phyloP scores from a whole-genome alignment of 2,113 vertebrate species.

The Mustela nigripes region DNA sequence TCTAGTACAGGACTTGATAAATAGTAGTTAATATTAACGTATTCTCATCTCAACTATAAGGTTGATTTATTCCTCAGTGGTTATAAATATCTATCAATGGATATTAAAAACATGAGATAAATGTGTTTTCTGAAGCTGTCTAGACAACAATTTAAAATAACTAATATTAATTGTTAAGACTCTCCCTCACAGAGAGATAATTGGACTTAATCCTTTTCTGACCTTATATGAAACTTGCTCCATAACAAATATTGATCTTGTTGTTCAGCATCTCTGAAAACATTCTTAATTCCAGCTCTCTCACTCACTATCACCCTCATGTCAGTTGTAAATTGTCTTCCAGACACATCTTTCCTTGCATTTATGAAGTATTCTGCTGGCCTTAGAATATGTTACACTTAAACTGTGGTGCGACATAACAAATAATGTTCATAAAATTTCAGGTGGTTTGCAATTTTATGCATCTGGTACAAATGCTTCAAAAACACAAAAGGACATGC shows the following conservation, averaged over 20 bases:
- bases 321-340: conserved; percentile 36
- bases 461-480: not conserved
- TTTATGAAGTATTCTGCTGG: conserved; percentile 29
- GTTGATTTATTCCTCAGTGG: not conserved
- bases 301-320: not conserved
- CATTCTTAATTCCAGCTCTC: not conserved
- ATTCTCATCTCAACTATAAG: not conserved
- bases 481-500: not conserved
- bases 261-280: not conserved
- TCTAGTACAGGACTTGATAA: not conserved
- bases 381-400: conserved; percentile 31
- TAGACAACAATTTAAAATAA: not conserved
- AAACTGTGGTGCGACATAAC: not conserved
- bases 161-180: conserved; percentile 11
- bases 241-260: not conserved
- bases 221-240: not conserved
- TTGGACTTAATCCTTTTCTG: not conserved
- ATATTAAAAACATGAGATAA: not conserved
- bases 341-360: not conserved
- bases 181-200: not conserved
- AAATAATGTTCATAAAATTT: conserved; percentile 59
- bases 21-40: not conserved
- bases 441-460: conserved; percentile 34
- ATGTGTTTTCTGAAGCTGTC: not conserved
- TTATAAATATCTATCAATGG: not conserved